Evolutionary conservation across 1,140 invertebrate genomes (phyloP).

Genomic region (Hylyphantes graminicola): DNA sequence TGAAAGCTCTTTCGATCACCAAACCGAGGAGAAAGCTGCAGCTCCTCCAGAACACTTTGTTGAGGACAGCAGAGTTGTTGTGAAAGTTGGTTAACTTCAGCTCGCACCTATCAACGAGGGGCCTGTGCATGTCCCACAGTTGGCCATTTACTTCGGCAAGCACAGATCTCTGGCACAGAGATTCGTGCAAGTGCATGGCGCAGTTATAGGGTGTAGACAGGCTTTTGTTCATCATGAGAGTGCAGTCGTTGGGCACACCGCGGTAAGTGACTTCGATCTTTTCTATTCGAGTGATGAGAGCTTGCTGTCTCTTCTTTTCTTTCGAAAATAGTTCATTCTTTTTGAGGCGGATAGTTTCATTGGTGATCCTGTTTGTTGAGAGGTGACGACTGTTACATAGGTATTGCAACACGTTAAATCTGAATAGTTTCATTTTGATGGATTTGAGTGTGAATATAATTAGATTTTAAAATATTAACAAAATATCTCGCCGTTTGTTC

Average conservation of each 20-base stretch:
- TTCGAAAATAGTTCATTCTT: conserved; percentile 78
- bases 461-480: too few species aligned
- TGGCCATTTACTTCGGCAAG: conserved; percentile 83
- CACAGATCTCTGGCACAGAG: conserved; percentile 77
- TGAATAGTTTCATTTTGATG: conserved; percentile 14
- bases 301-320: conserved; percentile 80
- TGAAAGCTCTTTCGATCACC: conserved; percentile 81
- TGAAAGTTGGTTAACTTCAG: conserved; percentile 83
- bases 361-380: conserved; percentile 14
- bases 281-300: conserved; percentile 83
- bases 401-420: neutral
- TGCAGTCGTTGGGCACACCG: conserved; percentile 78
- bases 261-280: conserved; percentile 89
- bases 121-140: conserved; percentile 93
- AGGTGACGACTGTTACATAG: neutral
- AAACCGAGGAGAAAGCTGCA: conserved; percentile 82
- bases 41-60: conserved; percentile 84
- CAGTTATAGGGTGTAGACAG: conserved; percentile 93
- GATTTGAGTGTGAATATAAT: too few species aligned
- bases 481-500: too few species aligned
- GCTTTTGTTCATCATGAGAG: conserved; percentile 89
- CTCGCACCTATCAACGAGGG: conserved; percentile 82
- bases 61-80: conserved; percentile 69
- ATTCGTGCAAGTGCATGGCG: conserved; percentile 82
- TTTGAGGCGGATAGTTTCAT: conserved; percentile 40